These are phyloP conservation scores for Drosophila athabasca DNA, from an alignment of 1,140 invertebrate species.

Conservation along the genomic window DNA sequence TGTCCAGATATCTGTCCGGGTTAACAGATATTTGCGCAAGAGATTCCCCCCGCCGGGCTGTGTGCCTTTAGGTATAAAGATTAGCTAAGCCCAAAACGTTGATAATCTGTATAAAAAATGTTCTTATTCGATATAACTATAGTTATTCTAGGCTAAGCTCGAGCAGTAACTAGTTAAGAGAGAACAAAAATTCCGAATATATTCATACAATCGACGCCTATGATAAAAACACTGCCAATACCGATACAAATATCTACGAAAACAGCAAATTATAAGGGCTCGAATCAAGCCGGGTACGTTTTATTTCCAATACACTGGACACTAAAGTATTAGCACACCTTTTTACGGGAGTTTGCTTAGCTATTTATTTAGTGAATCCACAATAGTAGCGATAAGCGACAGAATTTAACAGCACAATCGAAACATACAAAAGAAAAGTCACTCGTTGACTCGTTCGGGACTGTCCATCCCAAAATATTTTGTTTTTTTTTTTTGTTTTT, in stretches of 20 bases:
- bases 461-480: neutral
- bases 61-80: slow-evolving; percentile 13
- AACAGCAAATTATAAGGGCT: slow-evolving; percentile 26
- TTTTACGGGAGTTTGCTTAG: slow-evolving; percentile 3
- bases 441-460: neutral
- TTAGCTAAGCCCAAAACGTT: slow-evolving; percentile 40
- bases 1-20: neutral
- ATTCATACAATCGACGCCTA: slow-evolving; percentile 9
- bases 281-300: neutral
- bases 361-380: slow-evolving; percentile 4
- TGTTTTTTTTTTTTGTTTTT: slow-evolving; percentile 5
- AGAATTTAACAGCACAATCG: no score
- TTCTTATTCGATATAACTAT: slow-evolving; percentile 33
- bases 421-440: no score
- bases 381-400: neutral
- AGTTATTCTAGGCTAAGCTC: slow-evolving; percentile 10
- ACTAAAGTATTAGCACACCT: slow-evolving; percentile 55
- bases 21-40: no score
- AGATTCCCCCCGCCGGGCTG: neutral
- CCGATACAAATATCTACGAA: neutral
- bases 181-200: slow-evolving; percentile 45
- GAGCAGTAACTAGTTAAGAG: neutral
- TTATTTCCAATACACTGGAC: slow-evolving; percentile 27
- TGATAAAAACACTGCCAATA: slow-evolving; percentile 30
- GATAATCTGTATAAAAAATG: slow-evolving; percentile 41